These are phyloP conservation scores for Drosophila buzzatii DNA, from an alignment of 2,888 invertebrate species.

Conservation along the genomic window DNA sequence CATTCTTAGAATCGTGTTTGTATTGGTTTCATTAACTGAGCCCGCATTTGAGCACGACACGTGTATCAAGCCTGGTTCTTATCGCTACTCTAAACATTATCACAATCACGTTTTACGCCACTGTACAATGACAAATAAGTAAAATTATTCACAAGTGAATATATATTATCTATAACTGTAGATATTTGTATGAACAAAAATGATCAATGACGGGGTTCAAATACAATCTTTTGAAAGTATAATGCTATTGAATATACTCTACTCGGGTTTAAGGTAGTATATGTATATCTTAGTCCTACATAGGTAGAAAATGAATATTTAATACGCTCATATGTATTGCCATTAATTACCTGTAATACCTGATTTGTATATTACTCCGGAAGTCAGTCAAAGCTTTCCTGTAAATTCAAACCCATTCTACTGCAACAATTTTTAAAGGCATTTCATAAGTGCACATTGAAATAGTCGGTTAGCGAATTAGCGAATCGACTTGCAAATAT, in stretches of 20 bases:
- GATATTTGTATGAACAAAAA: background rate
- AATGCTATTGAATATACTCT: background rate
- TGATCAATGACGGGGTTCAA: background rate
- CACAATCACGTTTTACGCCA: conserved; percentile 33
- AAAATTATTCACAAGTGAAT: conserved; percentile 24
- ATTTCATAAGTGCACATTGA: background rate
- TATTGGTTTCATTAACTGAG: background rate
- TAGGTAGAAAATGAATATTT: background rate
- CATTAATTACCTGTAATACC: background rate
- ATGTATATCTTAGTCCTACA: background rate
- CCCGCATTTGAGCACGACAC: conserved; percentile 15
- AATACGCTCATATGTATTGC: background rate
- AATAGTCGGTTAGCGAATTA: background rate
- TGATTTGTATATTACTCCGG: background rate
- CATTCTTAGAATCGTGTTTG: background rate
- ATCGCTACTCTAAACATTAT: conserved; percentile 31
- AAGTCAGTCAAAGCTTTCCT: background rate
- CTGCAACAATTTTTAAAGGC: background rate
- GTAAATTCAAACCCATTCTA: background rate
- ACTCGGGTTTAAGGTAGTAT: background rate
- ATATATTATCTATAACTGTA: background rate
- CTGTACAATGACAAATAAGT: conserved; percentile 23
- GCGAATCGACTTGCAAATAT: background rate
- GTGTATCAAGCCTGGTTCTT: conserved; percentile 35
- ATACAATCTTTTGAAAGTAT: background rate